These are phyloP conservation scores for Myotis lucifugus DNA, from an alignment of 2,113 vertebrate genomes.

Conservation along the genomic window DNA sequence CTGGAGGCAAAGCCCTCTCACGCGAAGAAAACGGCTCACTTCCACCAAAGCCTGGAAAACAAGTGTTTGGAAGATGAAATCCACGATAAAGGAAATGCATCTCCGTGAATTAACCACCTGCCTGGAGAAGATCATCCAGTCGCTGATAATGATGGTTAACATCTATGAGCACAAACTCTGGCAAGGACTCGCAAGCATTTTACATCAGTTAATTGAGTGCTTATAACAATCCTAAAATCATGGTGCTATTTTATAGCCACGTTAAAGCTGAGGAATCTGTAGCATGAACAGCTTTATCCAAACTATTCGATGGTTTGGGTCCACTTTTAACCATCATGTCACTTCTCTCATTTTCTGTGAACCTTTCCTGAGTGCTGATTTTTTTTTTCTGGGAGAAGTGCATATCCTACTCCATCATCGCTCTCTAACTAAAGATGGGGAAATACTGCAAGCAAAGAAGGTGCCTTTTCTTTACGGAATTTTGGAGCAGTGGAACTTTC, in stretches of 20 bases:
- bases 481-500: background rate
- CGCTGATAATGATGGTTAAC: background rate
- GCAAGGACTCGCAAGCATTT: background rate
- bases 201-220: background rate
- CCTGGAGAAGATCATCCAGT: background rate
- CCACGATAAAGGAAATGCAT: background rate
- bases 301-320: background rate
- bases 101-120: background rate
- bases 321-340: background rate
- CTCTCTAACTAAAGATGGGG: conserved; percentile 8
- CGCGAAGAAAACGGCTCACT: background rate
- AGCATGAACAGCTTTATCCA: background rate
- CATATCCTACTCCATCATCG: background rate
- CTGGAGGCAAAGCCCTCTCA: background rate
- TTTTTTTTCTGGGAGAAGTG: conserved; percentile 8
- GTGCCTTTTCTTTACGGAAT: background rate
- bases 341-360: background rate
- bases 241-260: background rate
- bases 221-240: background rate
- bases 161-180: background rate
- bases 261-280: background rate
- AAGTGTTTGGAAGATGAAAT: background rate
- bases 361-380: background rate
- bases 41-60: background rate
- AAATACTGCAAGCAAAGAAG: background rate